Evolutionary conservation across 2,888 invertebrate genomes (phyloP).

Genomic region (Notodonta dromedarius): DNA sequence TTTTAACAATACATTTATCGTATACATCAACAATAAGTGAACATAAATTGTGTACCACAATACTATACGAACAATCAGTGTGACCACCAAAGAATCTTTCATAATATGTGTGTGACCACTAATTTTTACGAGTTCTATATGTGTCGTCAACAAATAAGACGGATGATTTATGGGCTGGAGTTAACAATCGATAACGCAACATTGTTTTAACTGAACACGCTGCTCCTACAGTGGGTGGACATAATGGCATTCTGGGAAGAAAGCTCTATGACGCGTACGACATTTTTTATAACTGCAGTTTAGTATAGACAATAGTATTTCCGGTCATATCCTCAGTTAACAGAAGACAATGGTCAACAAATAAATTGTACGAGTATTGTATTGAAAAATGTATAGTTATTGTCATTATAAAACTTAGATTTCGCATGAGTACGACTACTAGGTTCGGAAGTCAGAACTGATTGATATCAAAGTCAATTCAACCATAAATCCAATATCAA

Average conservation of each 20-base stretch:
- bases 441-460: too few species aligned
- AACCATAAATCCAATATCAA: too few species aligned
- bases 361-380: background rate
- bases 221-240: background rate
- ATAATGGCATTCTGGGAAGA: background rate
- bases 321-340: slow-evolving; percentile 28
- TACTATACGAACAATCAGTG: background rate
- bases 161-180: slow-evolving; percentile 19
- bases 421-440: too few species aligned
- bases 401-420: too few species aligned
- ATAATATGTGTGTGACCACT: slow-evolving; percentile 7
- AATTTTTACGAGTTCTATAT: slow-evolving; percentile 22
- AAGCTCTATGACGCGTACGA: background rate
- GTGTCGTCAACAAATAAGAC: slow-evolving; percentile 16
- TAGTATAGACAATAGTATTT: slow-evolving; percentile 8
- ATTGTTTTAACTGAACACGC: background rate
- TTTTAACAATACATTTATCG: too few species aligned
- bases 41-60: background rate
- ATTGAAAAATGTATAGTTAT: too few species aligned
- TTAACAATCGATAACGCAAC: slow-evolving; percentile 12
- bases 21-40: too few species aligned
- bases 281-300: background rate
- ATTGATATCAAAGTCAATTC: too few species aligned
- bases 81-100: slow-evolving; percentile 8
- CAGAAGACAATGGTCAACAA: background rate